These are phyloP conservation scores for Coendou prehensilis DNA, from an alignment of 2,797 vertebrate genomes.

Conservation along the genomic window DNA sequence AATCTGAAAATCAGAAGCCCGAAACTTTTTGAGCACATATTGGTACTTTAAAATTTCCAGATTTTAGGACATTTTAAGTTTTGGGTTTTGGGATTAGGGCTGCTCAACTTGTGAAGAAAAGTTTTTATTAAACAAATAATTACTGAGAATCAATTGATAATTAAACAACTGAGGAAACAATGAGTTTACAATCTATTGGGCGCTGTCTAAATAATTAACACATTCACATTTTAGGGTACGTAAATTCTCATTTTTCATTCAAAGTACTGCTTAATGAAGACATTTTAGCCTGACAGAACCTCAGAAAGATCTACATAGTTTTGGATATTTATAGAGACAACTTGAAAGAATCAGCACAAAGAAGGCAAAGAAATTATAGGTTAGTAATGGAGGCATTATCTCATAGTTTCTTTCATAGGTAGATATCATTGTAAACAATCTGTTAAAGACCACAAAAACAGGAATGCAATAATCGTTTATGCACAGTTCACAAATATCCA, in stretches of 20 bases:
- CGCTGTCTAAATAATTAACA: slow-evolving; percentile 44
- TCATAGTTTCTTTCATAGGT: background rate
- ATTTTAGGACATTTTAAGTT: background rate
- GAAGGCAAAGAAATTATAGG: slow-evolving; percentile 41
- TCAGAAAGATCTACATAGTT: background rate
- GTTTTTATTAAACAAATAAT: slow-evolving; percentile 6
- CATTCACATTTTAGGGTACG: slow-evolving; percentile 7
- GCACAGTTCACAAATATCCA: slow-evolving; percentile 40
- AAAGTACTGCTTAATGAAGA: slow-evolving; percentile 48
- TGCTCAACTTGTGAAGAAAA: background rate
- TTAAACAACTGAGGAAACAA: slow-evolving; percentile 30
- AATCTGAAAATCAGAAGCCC: background rate
- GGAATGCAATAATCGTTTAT: background rate
- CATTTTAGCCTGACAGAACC: background rate
- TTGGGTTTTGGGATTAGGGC: background rate
- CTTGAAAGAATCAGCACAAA: slow-evolving; percentile 49
- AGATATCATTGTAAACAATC: slow-evolving; percentile 17
- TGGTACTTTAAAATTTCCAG: background rate
- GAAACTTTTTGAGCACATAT: background rate
- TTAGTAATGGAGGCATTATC: background rate
- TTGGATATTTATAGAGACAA: slow-evolving; percentile 17
- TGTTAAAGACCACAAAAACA: slow-evolving; percentile 52
- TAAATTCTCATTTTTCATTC: slow-evolving; percentile 42
- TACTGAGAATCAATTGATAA: slow-evolving; percentile 49
- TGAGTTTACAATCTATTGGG: background rate